Conservation (phyloP, 2,888 invertebrate genomes). For the Iselma pallidipennis region DNA sequence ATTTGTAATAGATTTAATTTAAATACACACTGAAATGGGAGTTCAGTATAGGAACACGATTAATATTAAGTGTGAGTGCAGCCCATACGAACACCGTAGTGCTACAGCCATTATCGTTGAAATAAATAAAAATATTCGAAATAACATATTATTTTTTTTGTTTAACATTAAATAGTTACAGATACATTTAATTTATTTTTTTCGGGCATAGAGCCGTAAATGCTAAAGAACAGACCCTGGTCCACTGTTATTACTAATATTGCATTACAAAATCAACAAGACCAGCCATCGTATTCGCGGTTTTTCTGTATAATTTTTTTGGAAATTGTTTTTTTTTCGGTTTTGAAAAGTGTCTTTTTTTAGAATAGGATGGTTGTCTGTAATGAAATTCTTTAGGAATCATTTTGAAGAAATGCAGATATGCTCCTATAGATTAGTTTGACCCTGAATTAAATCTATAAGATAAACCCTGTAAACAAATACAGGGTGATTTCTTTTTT, state of each 20-base stretch:
- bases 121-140: conserved; percentile 51
- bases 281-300: conserved; percentile 16
- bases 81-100: conserved; percentile 53
- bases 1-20: conserved; percentile 53
- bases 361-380: conserved; percentile 16
- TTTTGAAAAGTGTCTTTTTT: neutral
- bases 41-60: conserved; percentile 56
- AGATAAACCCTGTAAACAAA: conserved; percentile 33
- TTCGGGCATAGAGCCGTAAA: conserved; percentile 19
- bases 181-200: conserved; percentile 42
- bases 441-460: conserved; percentile 38
- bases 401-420: conserved; percentile 32
- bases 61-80: conserved; percentile 48
- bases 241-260: conserved; percentile 52
- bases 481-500: conserved; percentile 29
- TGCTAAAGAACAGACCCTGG: conserved; percentile 49
- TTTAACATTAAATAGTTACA: conserved; percentile 52
- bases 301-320: conserved; percentile 7
- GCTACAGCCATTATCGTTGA: conserved; percentile 54
- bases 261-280: conserved; percentile 39
- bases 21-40: conserved; percentile 55
- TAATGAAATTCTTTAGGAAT: conserved; percentile 32
- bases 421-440: conserved; percentile 35
- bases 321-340: neutral
- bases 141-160: conserved; percentile 47